Evolutionary conservation across 1,140 invertebrate species (phyloP).

Genomic region (Sinella curviseta): DNA sequence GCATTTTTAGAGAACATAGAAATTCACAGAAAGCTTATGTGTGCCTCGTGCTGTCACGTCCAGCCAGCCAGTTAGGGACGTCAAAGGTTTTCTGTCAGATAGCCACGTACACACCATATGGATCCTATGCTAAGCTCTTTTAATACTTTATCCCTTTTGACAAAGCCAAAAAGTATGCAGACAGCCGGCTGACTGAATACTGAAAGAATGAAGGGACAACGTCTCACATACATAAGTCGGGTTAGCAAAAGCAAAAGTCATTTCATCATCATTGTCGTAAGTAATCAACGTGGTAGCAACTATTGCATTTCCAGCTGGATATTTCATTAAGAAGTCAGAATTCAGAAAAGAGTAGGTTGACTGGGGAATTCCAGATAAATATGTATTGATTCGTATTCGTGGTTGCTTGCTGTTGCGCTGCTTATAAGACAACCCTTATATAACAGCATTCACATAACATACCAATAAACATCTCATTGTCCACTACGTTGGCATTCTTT

Average conservation of each 20-base stretch:
- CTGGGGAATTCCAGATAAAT: not conserved
- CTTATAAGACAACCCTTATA: too few species aligned
- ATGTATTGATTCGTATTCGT: not conserved
- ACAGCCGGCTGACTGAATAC: not conserved
- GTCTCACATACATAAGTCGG: not conserved
- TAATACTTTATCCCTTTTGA: not conserved
- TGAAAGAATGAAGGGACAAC: not conserved
- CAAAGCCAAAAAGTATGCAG: not conserved
- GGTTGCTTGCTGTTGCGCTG: too few species aligned
- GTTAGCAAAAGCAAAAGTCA: not conserved
- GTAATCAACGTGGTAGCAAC: not conserved
- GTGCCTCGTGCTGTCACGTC: not conserved
- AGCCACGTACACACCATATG: slow-evolving; percentile 5
- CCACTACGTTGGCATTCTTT: too few species aligned
- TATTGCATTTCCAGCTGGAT: not conserved
- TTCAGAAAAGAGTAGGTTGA: not conserved
- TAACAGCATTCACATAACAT: too few species aligned
- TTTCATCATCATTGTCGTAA: not conserved
- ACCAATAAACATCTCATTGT: too few species aligned
- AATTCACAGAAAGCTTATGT: not conserved
- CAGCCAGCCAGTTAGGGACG: not conserved
- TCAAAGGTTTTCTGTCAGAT: slow-evolving; percentile 5
- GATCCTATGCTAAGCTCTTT: slow-evolving; percentile 15
- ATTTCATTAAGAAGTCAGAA: slow-evolving; percentile 17
- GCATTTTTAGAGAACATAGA: too few species aligned